Evolutionary conservation across 2,113 vertebrate genomes (phyloP).

Genomic region (Seriola dumerili): DNA sequence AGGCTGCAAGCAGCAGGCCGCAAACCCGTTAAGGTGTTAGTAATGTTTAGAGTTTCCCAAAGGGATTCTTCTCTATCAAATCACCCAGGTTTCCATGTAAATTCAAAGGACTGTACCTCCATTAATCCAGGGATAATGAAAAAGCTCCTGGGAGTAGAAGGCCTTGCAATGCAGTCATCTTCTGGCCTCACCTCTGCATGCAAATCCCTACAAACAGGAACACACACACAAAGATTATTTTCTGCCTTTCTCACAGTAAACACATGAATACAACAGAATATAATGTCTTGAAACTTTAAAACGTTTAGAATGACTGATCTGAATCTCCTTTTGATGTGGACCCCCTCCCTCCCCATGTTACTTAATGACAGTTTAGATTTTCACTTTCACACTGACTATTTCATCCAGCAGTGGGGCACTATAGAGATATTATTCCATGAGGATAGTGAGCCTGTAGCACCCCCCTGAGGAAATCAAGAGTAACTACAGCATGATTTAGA

Average conservation of each 20-base stretch:
- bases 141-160: constrained; percentile 60
- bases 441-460: constrained; percentile 19
- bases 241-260: constrained; percentile 8
- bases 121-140: constrained; percentile 79
- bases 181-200: constrained; percentile 23
- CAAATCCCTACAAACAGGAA: constrained; percentile 69
- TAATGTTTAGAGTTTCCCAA: neutral
- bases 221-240: constrained; percentile 56
- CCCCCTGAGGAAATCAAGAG: constrained; percentile 5
- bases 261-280: neutral
- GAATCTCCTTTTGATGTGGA: too few relatives aligned
- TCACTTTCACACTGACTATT: neutral
- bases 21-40: neutral
- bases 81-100: constrained; percentile 72
- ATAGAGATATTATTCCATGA: neutral
- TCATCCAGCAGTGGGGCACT: neutral
- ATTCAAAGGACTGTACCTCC: constrained; percentile 75
- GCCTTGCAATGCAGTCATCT: constrained; percentile 40
- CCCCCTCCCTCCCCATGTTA: neutral
- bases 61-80: constrained; percentile 33
- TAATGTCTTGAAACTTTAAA: too few relatives aligned
- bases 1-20: neutral
- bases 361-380: neutral
- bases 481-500: neutral
- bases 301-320: too few relatives aligned